Evolutionary conservation across 2,888 invertebrate species (phyloP).

Genomic region (Polyommatus icarus): DNA sequence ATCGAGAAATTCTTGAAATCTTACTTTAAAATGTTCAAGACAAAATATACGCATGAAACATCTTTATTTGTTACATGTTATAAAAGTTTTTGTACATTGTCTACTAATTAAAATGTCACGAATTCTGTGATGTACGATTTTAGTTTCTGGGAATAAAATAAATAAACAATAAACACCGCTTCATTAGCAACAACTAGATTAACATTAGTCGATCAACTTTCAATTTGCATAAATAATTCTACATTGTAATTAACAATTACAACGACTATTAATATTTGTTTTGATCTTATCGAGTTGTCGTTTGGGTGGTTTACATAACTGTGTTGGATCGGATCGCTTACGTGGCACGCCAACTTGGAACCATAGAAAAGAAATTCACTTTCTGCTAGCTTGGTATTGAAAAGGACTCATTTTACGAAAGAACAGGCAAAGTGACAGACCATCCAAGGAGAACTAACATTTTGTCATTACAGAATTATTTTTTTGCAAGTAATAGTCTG

Average conservation of each 20-base stretch:
- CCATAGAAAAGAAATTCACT: neutral
- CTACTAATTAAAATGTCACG: too few relatives aligned
- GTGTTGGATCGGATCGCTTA: neutral
- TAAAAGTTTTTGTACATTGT: too few relatives aligned
- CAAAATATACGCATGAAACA: too few relatives aligned
- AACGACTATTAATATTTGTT: slow-evolving; percentile 14
- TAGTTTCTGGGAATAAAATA: too few relatives aligned
- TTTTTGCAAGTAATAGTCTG: too few relatives aligned
- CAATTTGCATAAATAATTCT: neutral
- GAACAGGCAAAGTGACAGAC: neutral
- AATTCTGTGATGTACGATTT: too few relatives aligned
- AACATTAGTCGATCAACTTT: neutral
- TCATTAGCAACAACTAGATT: neutral
- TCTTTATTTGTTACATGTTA: too few relatives aligned
- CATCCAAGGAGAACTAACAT: too few relatives aligned
- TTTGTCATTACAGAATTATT: too few relatives aligned
- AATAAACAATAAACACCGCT: neutral
- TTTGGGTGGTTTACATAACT: slow-evolving; percentile 18
- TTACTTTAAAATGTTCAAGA: too few relatives aligned
- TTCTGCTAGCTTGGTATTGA: neutral
- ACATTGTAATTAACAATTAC: slow-evolving; percentile 11
- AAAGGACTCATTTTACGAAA: neutral
- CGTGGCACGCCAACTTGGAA: neutral
- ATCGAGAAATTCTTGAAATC: too few relatives aligned
- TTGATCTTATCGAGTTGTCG: slow-evolving; percentile 6